Evolutionary conservation across 2,113 vertebrate genomes (phyloP), one percentile per base, ranked within the genome.

Genomic region (Gallinago paraguaiae): DNA sequence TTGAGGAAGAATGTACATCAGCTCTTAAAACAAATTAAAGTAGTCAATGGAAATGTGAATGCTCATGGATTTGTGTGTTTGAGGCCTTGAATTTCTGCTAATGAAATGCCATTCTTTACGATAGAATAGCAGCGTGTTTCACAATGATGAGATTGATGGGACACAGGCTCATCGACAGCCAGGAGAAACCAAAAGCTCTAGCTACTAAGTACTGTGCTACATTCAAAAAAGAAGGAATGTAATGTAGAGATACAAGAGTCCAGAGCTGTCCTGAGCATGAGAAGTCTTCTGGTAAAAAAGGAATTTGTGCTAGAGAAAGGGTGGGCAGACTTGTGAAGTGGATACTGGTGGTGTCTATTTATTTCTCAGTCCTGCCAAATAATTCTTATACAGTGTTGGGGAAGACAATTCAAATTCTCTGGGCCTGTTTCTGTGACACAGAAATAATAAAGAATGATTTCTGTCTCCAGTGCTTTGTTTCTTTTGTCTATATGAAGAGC

Each of bases 361-460:
- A 41, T 37, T 83, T 65, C 83, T 63, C 69, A 77, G 37, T 30
- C 76, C 48, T 92, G 86, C 80, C 91, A 93, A 86, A 82, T 81
- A 82, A 85, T 82, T 90, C 82, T 92, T 65, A 67, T 16, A 77
- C 24, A 71, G 69, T 11, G 12, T 46, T 70, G 86, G 76, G 51
- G 43, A 78, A 86, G 56, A 86, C 81, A 88, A 81, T 84, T 93
- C 82, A 17, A 54, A 90, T 93, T 92, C 81, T 91, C 80, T 74
- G 33, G 41, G 56, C 43, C 88, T 70, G 72, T 59, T 92, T 61
- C 87, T 86, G 30, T 35, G 61, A 60, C 56, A 35, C 2, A 1
- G 57, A 87, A 76, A 81, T 74, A 92, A 91, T 56, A 54, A 92
- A 86, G 56, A 81, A 75, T 48, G 5, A 82, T 86, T 95, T 92